These are phyloP conservation scores for Dendrocincla fuliginosa DNA, from an alignment of 2,797 vertebrate species.

Conservation along the genomic window DNA sequence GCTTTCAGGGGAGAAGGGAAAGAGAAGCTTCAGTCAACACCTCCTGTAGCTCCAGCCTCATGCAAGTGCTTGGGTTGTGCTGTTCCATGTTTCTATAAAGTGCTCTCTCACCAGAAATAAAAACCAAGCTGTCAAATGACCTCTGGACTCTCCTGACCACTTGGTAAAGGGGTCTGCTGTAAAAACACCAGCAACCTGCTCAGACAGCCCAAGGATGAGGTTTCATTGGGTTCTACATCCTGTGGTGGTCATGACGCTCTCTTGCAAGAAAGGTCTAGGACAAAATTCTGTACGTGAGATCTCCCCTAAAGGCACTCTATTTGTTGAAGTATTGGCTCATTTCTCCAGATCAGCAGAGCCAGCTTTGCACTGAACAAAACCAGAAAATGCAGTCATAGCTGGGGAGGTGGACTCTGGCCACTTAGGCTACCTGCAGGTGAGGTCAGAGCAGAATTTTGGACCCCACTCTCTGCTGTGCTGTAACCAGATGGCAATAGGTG, in stretches of 20 bases:
- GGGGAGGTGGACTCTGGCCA: background rate
- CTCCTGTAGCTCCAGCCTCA: background rate
- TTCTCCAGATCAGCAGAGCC: background rate
- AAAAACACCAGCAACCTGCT: background rate
- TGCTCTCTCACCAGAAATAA: background rate
- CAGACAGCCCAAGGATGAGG: background rate
- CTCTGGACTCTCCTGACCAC: rapidly evolving
- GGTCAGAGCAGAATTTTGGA: background rate
- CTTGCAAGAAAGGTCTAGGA: background rate
- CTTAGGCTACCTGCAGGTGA: background rate
- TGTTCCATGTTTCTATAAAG: background rate
- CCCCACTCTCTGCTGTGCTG: background rate
- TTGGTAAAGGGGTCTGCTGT: background rate
- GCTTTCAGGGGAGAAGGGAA: background rate
- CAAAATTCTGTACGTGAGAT: background rate
- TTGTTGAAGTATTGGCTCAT: background rate
- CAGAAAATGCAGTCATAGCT: background rate
- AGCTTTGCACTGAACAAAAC: background rate
- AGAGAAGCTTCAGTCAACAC: background rate
- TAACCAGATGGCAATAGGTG: background rate
- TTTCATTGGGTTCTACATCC: background rate
- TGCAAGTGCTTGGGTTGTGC: background rate
- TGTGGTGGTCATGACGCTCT: rapidly evolving
- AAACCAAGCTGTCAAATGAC: background rate
- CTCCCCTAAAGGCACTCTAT: background rate